These are phyloP conservation scores for Podocnemis expansa DNA, from an alignment of 2,113 vertebrate species.

Conservation along the genomic window DNA sequence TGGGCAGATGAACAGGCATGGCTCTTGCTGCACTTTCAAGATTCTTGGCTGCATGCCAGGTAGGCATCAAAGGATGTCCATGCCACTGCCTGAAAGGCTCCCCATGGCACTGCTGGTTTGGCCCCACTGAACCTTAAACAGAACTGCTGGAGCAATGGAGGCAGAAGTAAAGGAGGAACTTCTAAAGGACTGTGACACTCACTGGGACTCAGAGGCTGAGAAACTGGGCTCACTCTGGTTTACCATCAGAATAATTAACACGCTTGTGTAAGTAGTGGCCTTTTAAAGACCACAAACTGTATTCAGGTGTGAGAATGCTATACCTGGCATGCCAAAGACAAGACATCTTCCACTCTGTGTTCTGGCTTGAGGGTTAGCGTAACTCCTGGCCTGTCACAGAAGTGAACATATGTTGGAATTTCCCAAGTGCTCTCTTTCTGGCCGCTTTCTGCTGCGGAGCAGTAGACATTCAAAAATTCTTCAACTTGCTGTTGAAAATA, in stretches of 20 bases:
- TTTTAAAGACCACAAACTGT: not conserved
- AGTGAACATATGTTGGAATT: conserved; percentile 78
- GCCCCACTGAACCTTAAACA: not conserved
- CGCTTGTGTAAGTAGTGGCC: rapidly evolving
- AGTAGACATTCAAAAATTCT: conserved; percentile 80
- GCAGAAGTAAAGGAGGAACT: not conserved
- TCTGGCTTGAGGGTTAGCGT: conserved; percentile 83
- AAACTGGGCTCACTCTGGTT: not conserved
- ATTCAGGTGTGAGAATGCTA: not conserved
- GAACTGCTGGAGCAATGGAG: not conserved
- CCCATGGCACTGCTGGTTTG: not conserved
- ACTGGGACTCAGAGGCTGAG: not conserved
- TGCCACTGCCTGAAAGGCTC: not conserved
- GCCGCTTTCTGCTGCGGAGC: conserved; percentile 80
- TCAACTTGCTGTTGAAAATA: conserved; percentile 78
- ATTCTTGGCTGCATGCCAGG: rapidly evolving
- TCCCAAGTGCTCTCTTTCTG: conserved; percentile 81
- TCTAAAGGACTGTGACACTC: not conserved
- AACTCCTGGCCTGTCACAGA: conserved; percentile 84
- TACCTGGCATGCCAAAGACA: conserved; percentile 91
- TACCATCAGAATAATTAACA: not conserved
- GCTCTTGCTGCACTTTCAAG: rapidly evolving
- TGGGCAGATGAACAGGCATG: not conserved
- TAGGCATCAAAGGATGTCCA: rapidly evolving
- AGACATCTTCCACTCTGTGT: conserved; percentile 85